Conservation (phyloP, 1,140 invertebrate species). For the Diprion similis region DNA sequence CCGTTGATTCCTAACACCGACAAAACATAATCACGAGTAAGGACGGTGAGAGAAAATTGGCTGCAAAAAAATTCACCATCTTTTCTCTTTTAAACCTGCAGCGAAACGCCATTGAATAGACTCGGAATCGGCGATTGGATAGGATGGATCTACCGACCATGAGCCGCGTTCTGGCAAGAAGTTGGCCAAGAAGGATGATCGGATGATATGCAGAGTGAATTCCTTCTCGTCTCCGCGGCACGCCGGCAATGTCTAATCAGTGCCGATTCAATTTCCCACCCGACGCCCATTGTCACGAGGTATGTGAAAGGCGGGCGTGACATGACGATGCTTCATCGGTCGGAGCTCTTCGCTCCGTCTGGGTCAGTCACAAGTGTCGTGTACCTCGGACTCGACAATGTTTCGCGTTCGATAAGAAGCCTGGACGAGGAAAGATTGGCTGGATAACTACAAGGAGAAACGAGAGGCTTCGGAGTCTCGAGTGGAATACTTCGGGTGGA, state of each 20-base stretch:
- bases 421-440: too few relatives aligned
- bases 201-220: slow-evolving; percentile 42
- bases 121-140: too few relatives aligned
- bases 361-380: too few relatives aligned
- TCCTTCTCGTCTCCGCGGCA: slow-evolving; percentile 52
- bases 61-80: too few relatives aligned
- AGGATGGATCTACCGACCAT: too few relatives aligned
- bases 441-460: not conserved
- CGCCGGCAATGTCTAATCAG: slow-evolving; percentile 57
- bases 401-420: too few relatives aligned
- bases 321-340: not conserved
- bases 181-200: not conserved
- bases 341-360: not conserved
- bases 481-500: not conserved
- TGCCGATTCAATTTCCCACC: slow-evolving; percentile 55
- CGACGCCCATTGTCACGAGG: slow-evolving; percentile 45
- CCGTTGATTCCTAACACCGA: too few relatives aligned
- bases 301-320: not conserved
- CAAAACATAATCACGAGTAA: too few relatives aligned
- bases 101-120: too few relatives aligned
- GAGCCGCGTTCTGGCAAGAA: not conserved
- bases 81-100: too few relatives aligned
- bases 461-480: not conserved
- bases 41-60: too few relatives aligned
- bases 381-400: too few relatives aligned